Base-by-base conservation (phyloP, 1,140 invertebrate species). In the Dermatophagoides farinae region DNA sequence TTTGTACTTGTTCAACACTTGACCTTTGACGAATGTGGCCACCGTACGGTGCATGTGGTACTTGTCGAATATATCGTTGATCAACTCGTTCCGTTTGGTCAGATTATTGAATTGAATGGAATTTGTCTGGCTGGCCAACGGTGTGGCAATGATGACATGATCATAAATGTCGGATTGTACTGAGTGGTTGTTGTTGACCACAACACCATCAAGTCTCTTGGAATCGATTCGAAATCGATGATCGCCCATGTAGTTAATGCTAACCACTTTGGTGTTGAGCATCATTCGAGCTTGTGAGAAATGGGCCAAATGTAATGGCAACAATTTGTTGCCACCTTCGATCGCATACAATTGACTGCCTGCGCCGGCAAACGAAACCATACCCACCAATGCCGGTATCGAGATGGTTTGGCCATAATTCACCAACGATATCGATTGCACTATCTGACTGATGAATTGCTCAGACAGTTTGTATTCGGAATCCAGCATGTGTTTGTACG, bases 341-440 rank as follows among this genome's bases (percentile, higher is more conserved):
- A 83, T 73, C 16, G 77, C 70, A 79, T 79, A 83, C 18, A 83
- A 67, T 8, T 72, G 69, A 39, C 67, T 66, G 52, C 71, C 72
- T 5, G 75, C 72, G 23, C 77, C 80, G 62, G 79, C 78, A 59
- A 80, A 60, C 11, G 78, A 76, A 5, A 82, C 77, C 43, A 39
- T 6, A 76, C 77, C 79, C 55, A 81, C 78, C 71, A 83, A 80
- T 62, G 75, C 74, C 61, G 79, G 79, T 25, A 79, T 69, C 59
- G 74, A 66, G 1, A 72, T 73, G 23, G 73, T 73, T 68, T 83
- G 81, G 39, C 80, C 80, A 68, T 82, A 83, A 71, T 82, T 82
- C 0, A 74, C 75, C 49, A 75, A 73, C 37, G 76, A 67, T 22
- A 76, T 74, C 10, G 76, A 74, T 62, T 73, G 67, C 1, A 77